These are phyloP conservation scores for Rattus norvegicus DNA, from an alignment of 2,113 vertebrate species.

Conservation along the genomic window GRCr8 NC_086020.1:71648501-71649000, in stretches of 20 bases:
- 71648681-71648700: neutral
- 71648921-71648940: slow-evolving; percentile 95
- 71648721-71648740: neutral
- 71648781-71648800: slow-evolving; percentile 98
- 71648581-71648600: neutral
- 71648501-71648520: neutral
- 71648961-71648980: slow-evolving; percentile 86
- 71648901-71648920: slow-evolving; percentile 96
- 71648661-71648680: neutral
- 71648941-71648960: slow-evolving; percentile 93
- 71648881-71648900: slow-evolving; percentile 92
- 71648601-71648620: neutral
- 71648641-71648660: too few relatives aligned
- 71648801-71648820: slow-evolving; percentile 95
- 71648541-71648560: neutral
- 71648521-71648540: neutral
- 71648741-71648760: neutral
- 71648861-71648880: slow-evolving; percentile 93
- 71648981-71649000: slow-evolving; percentile 93
- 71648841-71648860: slow-evolving; percentile 96
- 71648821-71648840: slow-evolving; percentile 95
- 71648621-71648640: neutral
- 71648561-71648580: neutral
- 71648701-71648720: neutral
- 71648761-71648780: slow-evolving; percentile 81